Evolutionary conservation across 2,113 vertebrate genomes (phyloP).

Genomic region (Plectropomus leopardus): DNA sequence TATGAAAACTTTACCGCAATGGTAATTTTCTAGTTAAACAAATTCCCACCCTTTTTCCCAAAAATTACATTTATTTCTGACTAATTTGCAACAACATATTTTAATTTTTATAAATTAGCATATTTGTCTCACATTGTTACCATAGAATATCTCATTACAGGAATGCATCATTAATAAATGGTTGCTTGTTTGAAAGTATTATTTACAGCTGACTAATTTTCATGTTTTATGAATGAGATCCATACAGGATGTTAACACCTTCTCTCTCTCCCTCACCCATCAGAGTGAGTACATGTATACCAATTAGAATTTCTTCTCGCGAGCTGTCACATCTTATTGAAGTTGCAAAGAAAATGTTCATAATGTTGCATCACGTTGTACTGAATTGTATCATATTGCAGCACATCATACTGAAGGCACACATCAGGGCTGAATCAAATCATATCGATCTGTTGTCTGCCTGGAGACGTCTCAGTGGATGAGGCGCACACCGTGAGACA

Average conservation of each 20-base stretch:
- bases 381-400: conserved; percentile 39
- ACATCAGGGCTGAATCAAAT: conserved; percentile 51
- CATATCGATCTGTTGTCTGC: conserved; percentile 55
- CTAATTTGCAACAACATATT: background rate
- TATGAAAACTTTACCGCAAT: background rate
- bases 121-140: conserved; percentile 16
- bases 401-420: conserved; percentile 18
- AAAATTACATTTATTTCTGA: background rate
- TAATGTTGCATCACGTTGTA: conserved; percentile 30
- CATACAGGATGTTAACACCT: background rate
- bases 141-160: conserved; percentile 2
- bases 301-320: conserved; percentile 19
- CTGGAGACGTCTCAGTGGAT: conserved; percentile 47
- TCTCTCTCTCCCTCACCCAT: background rate
- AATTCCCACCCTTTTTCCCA: background rate
- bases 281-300: background rate
- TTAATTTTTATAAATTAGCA: background rate
- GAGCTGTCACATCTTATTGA: background rate
- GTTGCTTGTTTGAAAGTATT: conserved; percentile 1
- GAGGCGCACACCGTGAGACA: conserved; percentile 18
- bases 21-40: background rate
- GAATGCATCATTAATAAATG: conserved; percentile 10
- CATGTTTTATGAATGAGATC: conserved; percentile 48
- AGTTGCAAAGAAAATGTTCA: conserved; percentile 1
- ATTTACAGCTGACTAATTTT: conserved; percentile 32